A percentile compares a stretch with the other conserved stretches of the same genome.
These are phyloP conservation scores for Drosophila erecta DNA, from an alignment of 1,140 invertebrate species.

Conservation along the genomic window DNA sequence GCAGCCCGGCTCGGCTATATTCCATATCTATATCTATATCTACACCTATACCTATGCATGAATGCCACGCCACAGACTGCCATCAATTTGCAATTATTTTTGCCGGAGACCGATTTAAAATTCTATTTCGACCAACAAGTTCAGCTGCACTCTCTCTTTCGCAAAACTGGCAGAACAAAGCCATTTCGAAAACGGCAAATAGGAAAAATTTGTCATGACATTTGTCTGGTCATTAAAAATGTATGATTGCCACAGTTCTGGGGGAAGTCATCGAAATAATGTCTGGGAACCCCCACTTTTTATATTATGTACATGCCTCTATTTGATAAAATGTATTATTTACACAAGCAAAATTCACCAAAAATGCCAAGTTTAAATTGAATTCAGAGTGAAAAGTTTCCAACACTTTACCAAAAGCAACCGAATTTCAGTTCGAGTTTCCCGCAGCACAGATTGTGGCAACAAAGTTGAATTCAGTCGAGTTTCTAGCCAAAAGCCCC, in stretches of 20 bases:
- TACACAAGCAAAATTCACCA: constrained; percentile 10
- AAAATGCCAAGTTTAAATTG: constrained; percentile 24
- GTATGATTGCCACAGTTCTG: constrained; percentile 33
- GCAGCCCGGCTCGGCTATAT: constrained; percentile 21
- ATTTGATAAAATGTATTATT: constrained; percentile 24
- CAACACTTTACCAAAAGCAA: constrained; percentile 1
- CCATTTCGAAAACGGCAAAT: constrained; percentile 40
- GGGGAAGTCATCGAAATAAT: constrained; percentile 21
- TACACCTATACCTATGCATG: constrained; percentile 63
- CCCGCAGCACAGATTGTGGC: constrained; percentile 16
- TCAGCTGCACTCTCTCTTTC: constrained; percentile 11
- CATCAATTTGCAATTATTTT: constrained; percentile 77
- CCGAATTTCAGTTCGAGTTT: constrained; percentile 15
- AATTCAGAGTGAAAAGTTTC: not conserved
- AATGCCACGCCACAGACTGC: constrained; percentile 32
- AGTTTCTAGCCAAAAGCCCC: constrained; percentile 36
- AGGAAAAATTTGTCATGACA: constrained; percentile 53
- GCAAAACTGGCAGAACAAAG: constrained; percentile 22
- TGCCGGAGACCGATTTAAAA: constrained; percentile 58
- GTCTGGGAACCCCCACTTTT: constrained; percentile 15
- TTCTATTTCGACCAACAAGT: constrained; percentile 68
- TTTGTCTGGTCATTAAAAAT: constrained; percentile 63
- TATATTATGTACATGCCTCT: not conserved
- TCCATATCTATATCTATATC: constrained; percentile 49
- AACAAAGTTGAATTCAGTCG: constrained; percentile 44